Evolutionary conservation across 2,113 vertebrate species (phyloP), one percentile per base, ranked within the genome.

Genomic region (Neodon shergylaensis): DNA sequence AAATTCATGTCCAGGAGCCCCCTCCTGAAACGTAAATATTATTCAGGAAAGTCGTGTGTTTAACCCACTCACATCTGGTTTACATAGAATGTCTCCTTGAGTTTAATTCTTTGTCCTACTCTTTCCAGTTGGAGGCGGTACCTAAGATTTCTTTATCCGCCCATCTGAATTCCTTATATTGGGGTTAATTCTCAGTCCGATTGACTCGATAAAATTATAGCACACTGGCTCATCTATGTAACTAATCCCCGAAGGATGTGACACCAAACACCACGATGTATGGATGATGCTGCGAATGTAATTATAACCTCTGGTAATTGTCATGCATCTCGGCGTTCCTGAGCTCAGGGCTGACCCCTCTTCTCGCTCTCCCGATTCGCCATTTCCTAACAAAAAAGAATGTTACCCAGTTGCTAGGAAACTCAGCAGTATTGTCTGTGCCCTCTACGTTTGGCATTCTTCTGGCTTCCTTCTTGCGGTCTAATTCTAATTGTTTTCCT

Each of bases 401-500:
- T 58, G 54, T 42, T 89, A 87, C 58, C 63, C 92, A 54, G 95
- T 98, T 97, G 95, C 96, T 96, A 97, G 94, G 94, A 89, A 96
- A 97, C 96, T 74, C 12, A 0, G 74, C 74, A 73, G 73, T 86
- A 54, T 76, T 89, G 11, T 88, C 33, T 47, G 28, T 85, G 47
- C 61, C 79, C 73, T 93, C 88, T 90, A 33, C 44, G 82, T 95
- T 89, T 66, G 88, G 81, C 70, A 88, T 95, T 94, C 86, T 97
- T 95, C 82, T 21, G 3, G 33, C 73, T 89, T 96, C 72, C 90
- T 96, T 93, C 82, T 87, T 86, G 92, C 73, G n/a, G 24, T 79
- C 91, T 96, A 95, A 98, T 96, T 97, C 96, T 95, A 96, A 97
- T 86, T 96, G 85, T 95, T 95, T 96, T 95, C 90, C 90, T 96